Evolutionary conservation across 2,113 vertebrate genomes (phyloP).

Genomic region (Lophius piscatorius): DNA sequence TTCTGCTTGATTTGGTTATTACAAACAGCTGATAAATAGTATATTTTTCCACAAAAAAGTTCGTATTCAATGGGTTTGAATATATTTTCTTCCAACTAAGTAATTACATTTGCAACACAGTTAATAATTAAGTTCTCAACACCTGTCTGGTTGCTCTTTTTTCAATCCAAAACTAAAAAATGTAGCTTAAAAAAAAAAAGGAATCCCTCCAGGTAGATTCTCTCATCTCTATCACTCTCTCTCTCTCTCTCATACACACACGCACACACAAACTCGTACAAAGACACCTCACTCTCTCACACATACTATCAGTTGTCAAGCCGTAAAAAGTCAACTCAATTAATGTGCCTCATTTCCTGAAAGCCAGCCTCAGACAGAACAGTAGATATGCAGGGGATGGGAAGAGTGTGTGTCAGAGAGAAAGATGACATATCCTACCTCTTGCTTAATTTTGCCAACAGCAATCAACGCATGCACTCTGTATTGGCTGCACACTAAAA

Average conservation of each 20-base stretch:
- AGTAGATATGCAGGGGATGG: conserved; percentile 83
- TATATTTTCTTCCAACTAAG: too few relatives aligned
- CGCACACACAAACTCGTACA: conserved; percentile 35
- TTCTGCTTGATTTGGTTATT: too few relatives aligned
- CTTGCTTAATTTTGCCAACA: conserved; percentile 51
- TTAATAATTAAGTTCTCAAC: background rate
- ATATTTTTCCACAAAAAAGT: too few relatives aligned
- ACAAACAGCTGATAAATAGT: too few relatives aligned
- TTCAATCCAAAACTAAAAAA: background rate
- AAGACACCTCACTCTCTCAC: conserved; percentile 52
- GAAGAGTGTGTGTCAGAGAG: conserved; percentile 67
- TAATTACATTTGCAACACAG: too few relatives aligned
- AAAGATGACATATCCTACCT: conserved; percentile 27
- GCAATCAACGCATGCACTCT: conserved; percentile 30
- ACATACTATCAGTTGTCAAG: conserved; percentile 71
- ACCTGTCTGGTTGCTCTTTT: background rate
- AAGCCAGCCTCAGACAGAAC: conserved; percentile 81
- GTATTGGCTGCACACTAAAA: conserved; percentile 33
- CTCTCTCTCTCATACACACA: conserved; percentile 12
- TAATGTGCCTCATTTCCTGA: conserved; percentile 85
- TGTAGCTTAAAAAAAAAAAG: too few relatives aligned
- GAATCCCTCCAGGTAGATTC: conserved; percentile 27
- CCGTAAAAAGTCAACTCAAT: conserved; percentile 85
- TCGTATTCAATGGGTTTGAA: too few relatives aligned
- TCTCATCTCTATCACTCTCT: conserved; percentile 8